phyloP scores from a whole-genome alignment of 2,113 vertebrate genomes.

The Phoenicopterus ruber region DNA sequence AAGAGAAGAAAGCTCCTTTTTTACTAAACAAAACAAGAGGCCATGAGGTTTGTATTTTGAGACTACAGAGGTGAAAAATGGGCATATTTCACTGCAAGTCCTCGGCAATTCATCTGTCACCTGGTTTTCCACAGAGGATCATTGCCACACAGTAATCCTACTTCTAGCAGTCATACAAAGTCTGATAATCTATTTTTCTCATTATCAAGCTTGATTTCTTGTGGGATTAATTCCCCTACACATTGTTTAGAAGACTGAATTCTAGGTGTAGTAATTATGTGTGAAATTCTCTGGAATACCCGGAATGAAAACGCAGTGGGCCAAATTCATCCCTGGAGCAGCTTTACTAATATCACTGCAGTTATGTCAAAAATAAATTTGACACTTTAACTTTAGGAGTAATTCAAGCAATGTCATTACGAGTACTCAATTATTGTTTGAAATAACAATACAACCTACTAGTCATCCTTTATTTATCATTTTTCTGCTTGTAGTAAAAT shows the following conservation, averaged over 20 bases:
- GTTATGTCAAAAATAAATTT: background rate
- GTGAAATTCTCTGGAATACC: background rate
- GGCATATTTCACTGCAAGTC: background rate
- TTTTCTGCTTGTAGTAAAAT: background rate
- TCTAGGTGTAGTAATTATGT: background rate
- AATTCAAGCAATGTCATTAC: background rate
- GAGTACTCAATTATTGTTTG: background rate
- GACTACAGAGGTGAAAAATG: background rate
- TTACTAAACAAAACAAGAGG: background rate
- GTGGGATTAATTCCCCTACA: background rate
- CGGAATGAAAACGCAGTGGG: background rate
- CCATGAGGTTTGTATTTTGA: background rate
- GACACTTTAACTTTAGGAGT: background rate
- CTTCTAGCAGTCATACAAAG: background rate
- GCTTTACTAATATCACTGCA: background rate
- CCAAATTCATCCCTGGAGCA: background rate
- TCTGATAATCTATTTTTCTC: constrained; percentile 4
- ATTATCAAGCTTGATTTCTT: constrained; percentile 27
- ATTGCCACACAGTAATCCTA: background rate
- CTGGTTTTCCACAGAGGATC: background rate
- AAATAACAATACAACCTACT: background rate
- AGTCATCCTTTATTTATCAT: background rate
- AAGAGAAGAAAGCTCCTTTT: background rate
- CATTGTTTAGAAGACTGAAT: background rate
- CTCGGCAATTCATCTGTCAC: background rate